Evolutionary conservation across 2,797 vertebrate species (phyloP), one percentile per base, ranked within the genome.

Genomic region (Macroramphosus scolopax): DNA sequence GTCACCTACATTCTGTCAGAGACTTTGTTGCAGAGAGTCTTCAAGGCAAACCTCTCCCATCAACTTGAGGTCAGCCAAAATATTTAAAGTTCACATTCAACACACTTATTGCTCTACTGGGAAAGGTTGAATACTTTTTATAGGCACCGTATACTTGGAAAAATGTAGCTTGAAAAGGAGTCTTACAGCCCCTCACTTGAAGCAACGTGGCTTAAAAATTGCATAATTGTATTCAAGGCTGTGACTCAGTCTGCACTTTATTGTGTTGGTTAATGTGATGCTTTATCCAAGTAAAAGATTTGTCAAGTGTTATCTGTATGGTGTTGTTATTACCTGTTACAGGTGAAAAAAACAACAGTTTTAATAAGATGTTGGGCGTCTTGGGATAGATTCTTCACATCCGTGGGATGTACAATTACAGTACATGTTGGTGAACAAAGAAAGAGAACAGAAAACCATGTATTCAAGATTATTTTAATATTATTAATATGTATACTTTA

Each of bases 381-480:
- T n/a, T n/a, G n/a, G n/a, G n/a, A n/a, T n/a, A n/a, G n/a, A n/a
- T n/a, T n/a, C n/a, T n/a, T n/a, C n/a, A n/a, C n/a, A n/a, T n/a
- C n/a, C n/a, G n/a, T n/a, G n/a, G n/a, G n/a, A n/a, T n/a, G n/a
- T n/a, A 32, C 80, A 83, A 88, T 83, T 74, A 87, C 80, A 84
- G 78, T 69, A 86, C 81, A 84, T 74, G 56, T 81, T 73, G 59
- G 45, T 75, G 63, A 82, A 81, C 68, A 87, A 83, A 77, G 84
- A 87, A 80, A 61, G 62, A 63, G 46, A 80, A 85, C 88, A 84
- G 83, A 86, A 92, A 91, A 75, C 81, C 45, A 78, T 88, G 85
- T 93, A 94, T 91, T 93, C 90, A 93, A 93, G 91, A 90, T 88
- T 87, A 87, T 91, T 94, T 96, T 89, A 90, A 89, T 91, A 94